Evolutionary conservation across 2,797 vertebrate genomes (phyloP).

Genomic region (Hozukius guyotensis): DNA sequence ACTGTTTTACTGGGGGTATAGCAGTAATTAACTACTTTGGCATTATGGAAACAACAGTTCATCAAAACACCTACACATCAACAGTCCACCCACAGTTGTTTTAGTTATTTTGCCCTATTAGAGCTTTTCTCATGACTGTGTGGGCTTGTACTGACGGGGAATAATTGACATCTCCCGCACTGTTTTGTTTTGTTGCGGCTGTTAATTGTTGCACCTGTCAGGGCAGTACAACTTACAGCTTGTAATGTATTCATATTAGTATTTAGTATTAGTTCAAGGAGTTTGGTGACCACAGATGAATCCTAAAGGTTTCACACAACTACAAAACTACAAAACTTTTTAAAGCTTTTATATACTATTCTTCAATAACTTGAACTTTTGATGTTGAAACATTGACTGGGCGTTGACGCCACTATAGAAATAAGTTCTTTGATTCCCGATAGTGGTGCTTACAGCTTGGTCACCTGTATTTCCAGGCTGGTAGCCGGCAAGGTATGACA

Average conservation of each 20-base stretch:
- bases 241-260: background rate
- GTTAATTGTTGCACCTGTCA: background rate
- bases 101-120: conserved; percentile 1
- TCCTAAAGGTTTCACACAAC: background rate
- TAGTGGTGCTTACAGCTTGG: too few species aligned
- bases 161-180: background rate
- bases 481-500: too few species aligned
- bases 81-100: conserved; percentile 10
- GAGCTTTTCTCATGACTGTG: background rate
- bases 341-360: too few species aligned
- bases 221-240: background rate
- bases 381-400: too few species aligned
- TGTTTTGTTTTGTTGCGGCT: background rate
- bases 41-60: background rate
- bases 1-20: background rate
- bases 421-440: too few species aligned
- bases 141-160: background rate
- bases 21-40: conserved; percentile 4
- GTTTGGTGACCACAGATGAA: background rate
- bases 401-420: too few species aligned
- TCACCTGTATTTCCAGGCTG: too few species aligned
- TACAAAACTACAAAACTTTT: too few species aligned
- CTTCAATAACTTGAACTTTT: too few species aligned
- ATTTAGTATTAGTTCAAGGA: background rate
- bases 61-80: background rate